A percentile compares a stretch with the other conserved stretches of the same genome.
Conservation (phyloP, 1,140 invertebrate species). For the Drosophila serrata region DNA sequence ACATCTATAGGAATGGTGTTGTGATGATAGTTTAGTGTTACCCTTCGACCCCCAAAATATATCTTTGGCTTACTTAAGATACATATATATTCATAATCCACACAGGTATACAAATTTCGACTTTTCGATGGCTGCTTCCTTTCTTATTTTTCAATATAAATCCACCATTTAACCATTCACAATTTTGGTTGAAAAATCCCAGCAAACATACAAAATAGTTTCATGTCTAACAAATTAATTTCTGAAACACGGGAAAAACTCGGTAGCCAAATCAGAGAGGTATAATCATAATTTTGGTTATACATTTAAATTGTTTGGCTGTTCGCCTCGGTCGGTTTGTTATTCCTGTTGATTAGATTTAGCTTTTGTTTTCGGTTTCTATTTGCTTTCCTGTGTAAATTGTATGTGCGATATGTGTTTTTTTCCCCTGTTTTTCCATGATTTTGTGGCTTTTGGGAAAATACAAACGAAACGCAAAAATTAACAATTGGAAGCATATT, state of each 20-base stretch:
- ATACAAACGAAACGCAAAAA: slow-evolving; percentile 51
- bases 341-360: slow-evolving; percentile 54
- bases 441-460: slow-evolving; percentile 34
- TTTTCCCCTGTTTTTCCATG: neutral
- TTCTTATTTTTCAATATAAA: neutral
- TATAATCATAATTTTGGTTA: slow-evolving; percentile 45
- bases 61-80: no score
- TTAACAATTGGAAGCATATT: slow-evolving; percentile 79
- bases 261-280: slow-evolving; percentile 28
- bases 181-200: neutral
- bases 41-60: no score
- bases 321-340: slow-evolving; percentile 29
- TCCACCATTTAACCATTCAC: neutral
- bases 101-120: no score
- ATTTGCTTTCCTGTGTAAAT: slow-evolving; percentile 19
- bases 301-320: slow-evolving; percentile 48
- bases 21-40: no score
- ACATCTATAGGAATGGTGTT: no score
- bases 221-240: slow-evolving; percentile 6
- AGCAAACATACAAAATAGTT: neutral
- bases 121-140: no score
- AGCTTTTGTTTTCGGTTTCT: slow-evolving; percentile 40
- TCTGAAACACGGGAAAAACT: neutral
- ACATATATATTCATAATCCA: no score
- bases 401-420: neutral